Conservation (phyloP, 2,888 invertebrate genomes). For the Caenorhabditis wallacei region DNA sequence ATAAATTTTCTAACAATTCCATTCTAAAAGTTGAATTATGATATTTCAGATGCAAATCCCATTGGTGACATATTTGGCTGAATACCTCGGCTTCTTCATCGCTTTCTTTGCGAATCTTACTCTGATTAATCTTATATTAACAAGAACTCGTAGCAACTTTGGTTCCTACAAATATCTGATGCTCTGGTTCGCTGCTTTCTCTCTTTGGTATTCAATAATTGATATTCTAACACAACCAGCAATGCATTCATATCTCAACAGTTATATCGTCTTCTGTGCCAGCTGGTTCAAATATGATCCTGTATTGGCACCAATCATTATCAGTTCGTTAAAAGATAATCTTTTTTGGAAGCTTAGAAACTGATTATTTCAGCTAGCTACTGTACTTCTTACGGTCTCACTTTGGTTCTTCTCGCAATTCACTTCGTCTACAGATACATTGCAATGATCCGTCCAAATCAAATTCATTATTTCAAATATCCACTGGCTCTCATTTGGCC, state of each 20-base stretch:
- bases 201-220: constrained; percentile 56
- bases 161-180: constrained; percentile 57
- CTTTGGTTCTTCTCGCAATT: constrained; percentile 49
- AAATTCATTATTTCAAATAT: constrained; percentile 50
- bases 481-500: constrained; percentile 45
- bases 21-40: too few species aligned
- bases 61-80: constrained; percentile 32
- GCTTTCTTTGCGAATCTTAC: constrained; percentile 46
- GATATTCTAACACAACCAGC: constrained; percentile 59
- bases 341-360: not conserved
- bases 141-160: constrained; percentile 46
- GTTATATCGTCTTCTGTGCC: constrained; percentile 52
- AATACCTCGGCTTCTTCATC: constrained; percentile 53
- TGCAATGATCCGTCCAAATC: constrained; percentile 36
- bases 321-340: constrained; percentile 18
- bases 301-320: constrained; percentile 45
- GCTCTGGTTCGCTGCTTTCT: constrained; percentile 53
- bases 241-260: constrained; percentile 55
- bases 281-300: constrained; percentile 61
- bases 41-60: constrained; percentile 57
- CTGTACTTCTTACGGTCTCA: constrained; percentile 52
- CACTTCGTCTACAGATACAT: constrained; percentile 55
- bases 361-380: constrained; percentile 28
- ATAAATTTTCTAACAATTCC: too few species aligned
- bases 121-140: constrained; percentile 43